Evolutionary conservation across 1,140 invertebrate species (phyloP), one percentile per base, ranked within the genome.

Genomic region (Plectrocnemia conspersa): DNA sequence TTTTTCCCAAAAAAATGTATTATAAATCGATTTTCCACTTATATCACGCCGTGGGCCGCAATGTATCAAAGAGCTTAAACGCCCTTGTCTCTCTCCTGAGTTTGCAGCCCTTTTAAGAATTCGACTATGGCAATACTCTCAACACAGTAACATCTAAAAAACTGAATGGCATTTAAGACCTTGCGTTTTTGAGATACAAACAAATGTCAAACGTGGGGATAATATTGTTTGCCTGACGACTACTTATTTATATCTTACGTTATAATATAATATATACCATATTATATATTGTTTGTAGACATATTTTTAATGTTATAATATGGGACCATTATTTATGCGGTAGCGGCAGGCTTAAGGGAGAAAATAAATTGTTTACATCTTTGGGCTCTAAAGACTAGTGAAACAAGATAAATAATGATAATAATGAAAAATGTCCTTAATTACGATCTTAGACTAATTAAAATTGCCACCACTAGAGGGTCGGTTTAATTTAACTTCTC

Each of bases 381-480:
- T 18, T 29, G 29, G 36, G 55, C 44, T 52, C 40, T 41, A 47
- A 56, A 56, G 59, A 61, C 50, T 61, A 61, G 45, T 48, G 59
- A 55, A 61, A 61, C 59, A 58, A 58, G 59, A 61, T 61, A 61
- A 61, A 61, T 61, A 61, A 61, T 61, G 59, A 61, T 61, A 61
- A 61, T 61, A 61, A 61, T 61, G 59, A 61, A 61, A 61, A 61
- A 61, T 61, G 55, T 61, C 59, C 59, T 61, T 61, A 61, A 61
- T 61, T 61, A 61, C 59, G 55, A 61, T 61, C 59, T 61, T 61
- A 58, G 55, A 61, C 59, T 61, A 61, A 61, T 61, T 61, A 61
- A 61, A 61, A 61, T 58, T 61, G 59, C 59, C 59, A 61, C 59
- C 55, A 44, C 59, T 52, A 49, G 52, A 54, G 52, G 47, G 52